These are phyloP conservation scores for Agrochola circellaris DNA, from an alignment of 2,888 invertebrate species.

Conservation along the genomic window DNA sequence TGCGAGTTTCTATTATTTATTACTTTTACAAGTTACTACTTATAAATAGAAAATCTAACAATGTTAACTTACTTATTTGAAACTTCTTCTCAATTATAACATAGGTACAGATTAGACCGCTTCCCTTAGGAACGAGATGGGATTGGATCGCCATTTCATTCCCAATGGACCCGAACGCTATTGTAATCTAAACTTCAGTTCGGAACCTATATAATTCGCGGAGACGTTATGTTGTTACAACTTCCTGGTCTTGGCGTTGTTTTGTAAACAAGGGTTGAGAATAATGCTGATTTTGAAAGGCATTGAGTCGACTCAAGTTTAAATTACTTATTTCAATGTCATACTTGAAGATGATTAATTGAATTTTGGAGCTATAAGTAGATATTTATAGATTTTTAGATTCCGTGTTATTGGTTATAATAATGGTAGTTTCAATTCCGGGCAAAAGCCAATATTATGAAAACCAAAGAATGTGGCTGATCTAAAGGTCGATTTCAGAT, in stretches of 20 bases:
- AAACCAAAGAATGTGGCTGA: neutral
- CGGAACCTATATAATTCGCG: slow-evolving; percentile 25
- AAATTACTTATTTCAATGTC: neutral
- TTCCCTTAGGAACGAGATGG: slow-evolving; percentile 11
- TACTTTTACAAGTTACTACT: too few relatives aligned
- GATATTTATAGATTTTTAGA: neutral
- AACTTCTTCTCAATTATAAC: slow-evolving; percentile 24
- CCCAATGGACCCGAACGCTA: slow-evolving; percentile 23
- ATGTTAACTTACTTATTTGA: neutral
- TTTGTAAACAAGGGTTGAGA: neutral
- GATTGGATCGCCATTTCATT: slow-evolving; percentile 46
- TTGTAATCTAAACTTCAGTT: slow-evolving; percentile 52
- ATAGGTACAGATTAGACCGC: slow-evolving; percentile 12
- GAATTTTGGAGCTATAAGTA: neutral
- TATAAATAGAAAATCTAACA: neutral
- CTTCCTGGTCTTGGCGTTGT: neutral
- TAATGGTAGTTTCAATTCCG: neutral
- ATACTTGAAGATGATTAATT: neutral
- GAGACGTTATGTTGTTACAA: slow-evolving; percentile 20
- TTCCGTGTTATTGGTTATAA: neutral
- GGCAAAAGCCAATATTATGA: neutral
- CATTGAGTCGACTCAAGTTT: neutral
- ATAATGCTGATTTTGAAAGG: neutral
- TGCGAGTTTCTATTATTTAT: too few relatives aligned
- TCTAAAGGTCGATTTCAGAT: slow-evolving; percentile 2